phyloP scores from a whole-genome alignment of 2,113 vertebrate species.

The Siphamia tubifer region DNA sequence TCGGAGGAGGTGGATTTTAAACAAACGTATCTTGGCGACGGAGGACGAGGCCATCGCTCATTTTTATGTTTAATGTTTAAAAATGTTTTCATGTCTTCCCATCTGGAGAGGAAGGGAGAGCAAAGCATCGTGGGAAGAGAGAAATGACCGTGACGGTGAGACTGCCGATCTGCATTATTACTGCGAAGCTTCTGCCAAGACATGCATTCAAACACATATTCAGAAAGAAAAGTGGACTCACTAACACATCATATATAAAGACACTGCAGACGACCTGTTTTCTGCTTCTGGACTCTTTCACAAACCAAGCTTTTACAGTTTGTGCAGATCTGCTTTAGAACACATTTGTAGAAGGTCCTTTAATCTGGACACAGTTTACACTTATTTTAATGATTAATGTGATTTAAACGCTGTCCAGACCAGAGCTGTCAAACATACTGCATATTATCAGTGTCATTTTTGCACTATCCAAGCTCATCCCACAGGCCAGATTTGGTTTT shows the following conservation, averaged over 20 bases:
- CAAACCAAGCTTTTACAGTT: too few relatives aligned
- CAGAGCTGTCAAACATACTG: too few relatives aligned
- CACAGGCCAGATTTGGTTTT: too few relatives aligned
- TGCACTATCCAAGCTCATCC: too few relatives aligned
- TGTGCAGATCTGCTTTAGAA: too few relatives aligned
- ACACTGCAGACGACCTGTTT: background rate
- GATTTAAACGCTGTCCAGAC: too few relatives aligned
- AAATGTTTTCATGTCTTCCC: constrained; percentile 43
- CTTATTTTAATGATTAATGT: too few relatives aligned
- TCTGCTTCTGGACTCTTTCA: background rate
- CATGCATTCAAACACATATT: background rate
- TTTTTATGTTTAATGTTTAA: constrained; percentile 68
- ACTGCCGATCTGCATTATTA: background rate
- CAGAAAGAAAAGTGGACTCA: background rate
- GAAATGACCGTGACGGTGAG: background rate
- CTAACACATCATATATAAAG: background rate
- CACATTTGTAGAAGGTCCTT: too few relatives aligned
- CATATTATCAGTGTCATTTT: too few relatives aligned
- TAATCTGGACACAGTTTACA: too few relatives aligned
- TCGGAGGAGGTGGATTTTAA: constrained; percentile 60
- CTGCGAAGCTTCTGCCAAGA: background rate
- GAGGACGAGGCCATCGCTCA: constrained; percentile 66
- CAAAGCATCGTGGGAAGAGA: constrained; percentile 58
- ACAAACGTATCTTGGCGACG: constrained; percentile 40
- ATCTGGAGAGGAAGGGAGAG: constrained; percentile 47